Evolutionary conservation across 2,888 invertebrate species (phyloP), one percentile per base, ranked within the genome.

Genomic region (Diplazon laetatorius): DNA sequence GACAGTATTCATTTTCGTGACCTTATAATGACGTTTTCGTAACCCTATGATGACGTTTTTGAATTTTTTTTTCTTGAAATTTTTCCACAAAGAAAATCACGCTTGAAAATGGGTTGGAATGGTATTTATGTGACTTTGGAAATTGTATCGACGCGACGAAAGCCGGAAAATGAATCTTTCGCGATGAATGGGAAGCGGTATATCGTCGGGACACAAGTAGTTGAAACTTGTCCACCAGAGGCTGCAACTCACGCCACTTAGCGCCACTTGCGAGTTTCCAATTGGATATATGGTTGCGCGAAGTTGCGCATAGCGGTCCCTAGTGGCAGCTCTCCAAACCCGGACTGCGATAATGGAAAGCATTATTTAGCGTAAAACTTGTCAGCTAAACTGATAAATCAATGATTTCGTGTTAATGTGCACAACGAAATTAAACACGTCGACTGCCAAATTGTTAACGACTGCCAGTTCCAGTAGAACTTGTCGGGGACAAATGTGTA

Each of bases 201-300:
- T 30, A 22, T 55, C 35, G n/a, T 55, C 55, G 35, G 55, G 30
- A 14, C 35, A 25, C 14, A 55, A 55, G 30, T 35, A 6, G 14
- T 30, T 55, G 30, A 55, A 55, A 55, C 30, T 16, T 16, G 55
- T 55, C 55, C 30, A 30, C 55, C 55, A 16, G 30, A 55, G 30
- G 30, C 30, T 25, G 55, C 55, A 35, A 35, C 16, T 55, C 55
- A 16, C 16, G 55, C 55, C 55, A 55, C 55, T 55, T 55, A 35
- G 55, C 30, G 30, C 55, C 55, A 55, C 55, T 55, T 55, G 55
- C 35, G 30, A 55, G 55, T 55, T 55, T 55, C 30, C 55, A 35
- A 55, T 55, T 35, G 55, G 30, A 55, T 55, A 14, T 55, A 55
- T 55, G 30, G 10, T 30, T 16, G 55, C 16, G 55, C 55, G 30